Conservation (phyloP, 2,113 vertebrate genomes). For the Regulus satrapa region DNA sequence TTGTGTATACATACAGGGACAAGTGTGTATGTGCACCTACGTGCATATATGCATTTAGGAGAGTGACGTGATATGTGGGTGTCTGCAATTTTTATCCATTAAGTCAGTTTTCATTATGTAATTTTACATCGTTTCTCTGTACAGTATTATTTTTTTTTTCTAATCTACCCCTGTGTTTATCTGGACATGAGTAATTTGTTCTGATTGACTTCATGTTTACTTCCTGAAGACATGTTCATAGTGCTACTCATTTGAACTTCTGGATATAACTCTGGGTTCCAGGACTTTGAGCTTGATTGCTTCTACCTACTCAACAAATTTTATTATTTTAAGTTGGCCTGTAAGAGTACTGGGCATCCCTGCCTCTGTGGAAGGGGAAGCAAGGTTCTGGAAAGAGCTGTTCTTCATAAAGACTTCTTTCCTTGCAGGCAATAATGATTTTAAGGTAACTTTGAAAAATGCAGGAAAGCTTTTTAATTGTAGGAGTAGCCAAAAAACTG, state of each 20-base stretch:
- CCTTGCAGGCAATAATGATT: neutral
- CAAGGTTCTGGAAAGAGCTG: neutral
- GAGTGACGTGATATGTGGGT: neutral
- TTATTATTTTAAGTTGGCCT: neutral
- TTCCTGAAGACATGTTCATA: neutral
- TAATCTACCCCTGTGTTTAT: neutral
- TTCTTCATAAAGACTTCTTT: neutral
- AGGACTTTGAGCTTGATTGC: neutral
- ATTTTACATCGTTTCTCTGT: neutral
- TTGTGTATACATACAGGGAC: fast-evolving
- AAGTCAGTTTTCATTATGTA: neutral
- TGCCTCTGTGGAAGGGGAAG: neutral
- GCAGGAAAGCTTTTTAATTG: neutral
- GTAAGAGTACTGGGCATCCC: neutral
- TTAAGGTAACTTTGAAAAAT: neutral
- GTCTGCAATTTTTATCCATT: neutral
- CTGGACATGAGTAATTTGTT: neutral
- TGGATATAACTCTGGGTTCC: neutral
- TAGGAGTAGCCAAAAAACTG: neutral
- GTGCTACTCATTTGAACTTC: neutral
- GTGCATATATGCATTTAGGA: neutral
- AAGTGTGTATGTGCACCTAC: fast-evolving
- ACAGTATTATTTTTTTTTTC: neutral
- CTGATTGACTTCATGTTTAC: neutral
- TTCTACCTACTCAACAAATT: neutral